Percentiles rank a stretch among this genome's conserved stretches.
Conservation (phyloP, 92 coral and sea anemone genomes). For the Pocillopora meandrina region DNA sequence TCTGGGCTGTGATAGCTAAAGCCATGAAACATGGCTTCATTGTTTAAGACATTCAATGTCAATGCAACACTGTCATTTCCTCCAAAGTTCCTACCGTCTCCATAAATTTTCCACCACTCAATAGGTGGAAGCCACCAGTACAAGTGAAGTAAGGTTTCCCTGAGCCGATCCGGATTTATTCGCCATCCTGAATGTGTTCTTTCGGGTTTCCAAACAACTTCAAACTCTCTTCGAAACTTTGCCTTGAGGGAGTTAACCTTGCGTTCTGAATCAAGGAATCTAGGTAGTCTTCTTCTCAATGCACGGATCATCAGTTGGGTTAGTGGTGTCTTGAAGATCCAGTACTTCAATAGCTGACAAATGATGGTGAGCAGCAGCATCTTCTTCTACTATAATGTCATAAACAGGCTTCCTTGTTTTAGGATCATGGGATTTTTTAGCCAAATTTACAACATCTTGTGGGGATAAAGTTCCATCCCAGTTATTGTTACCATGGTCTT, state of each 20-base stretch:
- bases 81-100: slow-evolving; percentile 58
- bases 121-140: slow-evolving; percentile 30
- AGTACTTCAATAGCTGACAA: slow-evolving; percentile 35
- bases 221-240: slow-evolving; percentile 45
- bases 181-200: slow-evolving; percentile 41
- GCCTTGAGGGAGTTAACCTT: slow-evolving; percentile 37
- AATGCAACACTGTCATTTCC: slow-evolving; percentile 45
- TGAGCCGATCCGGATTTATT: slow-evolving; percentile 22
- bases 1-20: slow-evolving; percentile 48
- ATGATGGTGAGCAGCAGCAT: slow-evolving; percentile 19
- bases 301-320: slow-evolving; percentile 20
- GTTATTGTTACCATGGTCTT: neutral
- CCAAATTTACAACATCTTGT: slow-evolving; percentile 35
- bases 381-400: slow-evolving; percentile 16
- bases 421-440: slow-evolving; percentile 28
- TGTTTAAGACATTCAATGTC: slow-evolving; percentile 27
- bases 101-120: slow-evolving; percentile 51
- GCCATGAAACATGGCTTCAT: slow-evolving; percentile 29
- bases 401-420: slow-evolving; percentile 29
- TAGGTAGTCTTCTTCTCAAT: slow-evolving; percentile 31
- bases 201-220: slow-evolving; percentile 37
- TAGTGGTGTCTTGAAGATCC: slow-evolving; percentile 36
- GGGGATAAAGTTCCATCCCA: slow-evolving; percentile 45
- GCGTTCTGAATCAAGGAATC: slow-evolving; percentile 28
- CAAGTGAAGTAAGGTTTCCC: slow-evolving; percentile 15